Conservation (phyloP, 2,797 vertebrate genomes). For the Sebastes miniatus region DNA sequence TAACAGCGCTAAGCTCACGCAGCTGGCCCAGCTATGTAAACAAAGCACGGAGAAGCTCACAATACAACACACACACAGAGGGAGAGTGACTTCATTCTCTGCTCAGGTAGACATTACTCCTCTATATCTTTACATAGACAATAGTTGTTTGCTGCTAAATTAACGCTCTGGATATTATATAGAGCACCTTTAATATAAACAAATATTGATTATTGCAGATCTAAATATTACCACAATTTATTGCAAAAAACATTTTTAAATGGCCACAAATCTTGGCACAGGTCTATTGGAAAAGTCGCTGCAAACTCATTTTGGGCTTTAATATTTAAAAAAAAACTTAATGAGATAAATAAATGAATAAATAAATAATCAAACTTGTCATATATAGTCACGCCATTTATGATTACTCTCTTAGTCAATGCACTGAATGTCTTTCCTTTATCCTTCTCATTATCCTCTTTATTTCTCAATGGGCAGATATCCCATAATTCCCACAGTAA, state of each 20-base stretch:
- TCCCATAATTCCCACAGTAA: constrained; percentile 43
- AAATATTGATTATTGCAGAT: neutral
- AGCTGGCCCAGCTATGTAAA: rapidly evolving
- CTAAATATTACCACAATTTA: neutral
- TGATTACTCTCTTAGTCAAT: neutral
- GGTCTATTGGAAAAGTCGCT: neutral
- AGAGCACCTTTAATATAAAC: neutral
- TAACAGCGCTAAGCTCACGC: too few relatives aligned
- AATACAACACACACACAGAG: too few relatives aligned
- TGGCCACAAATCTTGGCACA: too few relatives aligned
- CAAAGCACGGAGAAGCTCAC: too few relatives aligned
- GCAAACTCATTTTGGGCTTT: neutral
- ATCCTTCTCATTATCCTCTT: constrained; percentile 2
- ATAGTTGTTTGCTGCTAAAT: too few relatives aligned
- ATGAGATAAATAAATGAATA: neutral
- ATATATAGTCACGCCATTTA: neutral
- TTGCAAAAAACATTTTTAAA: too few relatives aligned
- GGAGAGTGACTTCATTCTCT: too few relatives aligned
- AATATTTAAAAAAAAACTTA: neutral
- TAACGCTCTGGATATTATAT: too few relatives aligned
- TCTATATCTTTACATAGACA: too few relatives aligned
- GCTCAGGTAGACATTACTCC: too few relatives aligned
- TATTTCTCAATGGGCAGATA: constrained; percentile 17
- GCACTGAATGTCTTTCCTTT: neutral
- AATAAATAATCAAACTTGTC: neutral